These are phyloP conservation scores for Psilopsiagon aurifrons DNA, from an alignment of 2,113 vertebrate genomes.

Conservation along the genomic window DNA sequence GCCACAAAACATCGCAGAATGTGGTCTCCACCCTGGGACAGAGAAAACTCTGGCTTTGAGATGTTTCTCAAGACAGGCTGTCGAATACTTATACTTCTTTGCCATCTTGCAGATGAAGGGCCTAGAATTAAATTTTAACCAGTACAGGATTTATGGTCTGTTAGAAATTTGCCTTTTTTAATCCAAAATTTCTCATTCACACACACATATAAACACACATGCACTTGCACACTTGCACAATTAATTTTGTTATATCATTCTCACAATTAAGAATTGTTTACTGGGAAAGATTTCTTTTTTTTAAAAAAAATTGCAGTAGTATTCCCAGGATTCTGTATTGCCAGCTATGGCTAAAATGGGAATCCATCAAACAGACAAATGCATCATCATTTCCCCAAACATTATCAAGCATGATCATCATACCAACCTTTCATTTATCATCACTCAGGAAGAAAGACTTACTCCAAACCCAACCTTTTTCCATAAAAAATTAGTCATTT, in stretches of 20 bases:
- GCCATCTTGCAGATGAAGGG: neutral
- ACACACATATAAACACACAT: neutral
- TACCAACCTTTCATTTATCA: slow-evolving; percentile 50
- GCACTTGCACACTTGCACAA: neutral
- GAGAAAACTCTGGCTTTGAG: neutral
- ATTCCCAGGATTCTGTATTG: neutral
- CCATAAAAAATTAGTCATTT: slow-evolving; percentile 44
- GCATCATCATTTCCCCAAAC: slow-evolving; percentile 29
- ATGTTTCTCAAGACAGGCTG: neutral
- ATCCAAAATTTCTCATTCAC: neutral
- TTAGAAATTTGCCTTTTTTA: neutral
- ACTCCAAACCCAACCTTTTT: slow-evolving; percentile 20
- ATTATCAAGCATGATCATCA: slow-evolving; percentile 21
- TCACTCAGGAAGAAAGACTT: slow-evolving; percentile 53
- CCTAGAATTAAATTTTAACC: neutral
- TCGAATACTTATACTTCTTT: neutral
- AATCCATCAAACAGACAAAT: slow-evolving; percentile 2
- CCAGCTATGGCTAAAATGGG: neutral
- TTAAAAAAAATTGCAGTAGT: neutral
- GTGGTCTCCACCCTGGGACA: accelerated
- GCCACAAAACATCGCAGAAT: neutral
- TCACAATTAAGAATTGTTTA: neutral
- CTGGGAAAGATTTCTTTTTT: neutral
- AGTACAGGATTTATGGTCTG: neutral
- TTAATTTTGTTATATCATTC: neutral